Percentiles rank a stretch among this genome's conserved stretches.
phyloP scores from a whole-genome alignment of 2,888 invertebrate genomes.

The Strigamia maritima region DNA sequence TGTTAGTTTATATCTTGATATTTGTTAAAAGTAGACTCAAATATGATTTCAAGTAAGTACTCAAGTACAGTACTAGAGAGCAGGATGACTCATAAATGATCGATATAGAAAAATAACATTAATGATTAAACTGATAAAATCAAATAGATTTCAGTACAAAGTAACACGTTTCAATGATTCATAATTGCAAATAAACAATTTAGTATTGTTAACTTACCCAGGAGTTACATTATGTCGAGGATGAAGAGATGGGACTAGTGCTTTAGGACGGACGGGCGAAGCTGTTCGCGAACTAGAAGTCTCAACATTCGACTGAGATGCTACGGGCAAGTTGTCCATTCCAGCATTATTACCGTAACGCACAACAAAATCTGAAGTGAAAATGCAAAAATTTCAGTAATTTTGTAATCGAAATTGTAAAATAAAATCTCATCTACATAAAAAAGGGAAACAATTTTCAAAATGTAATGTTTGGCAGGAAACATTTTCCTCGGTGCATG shows the following conservation, averaged over 20 bases:
- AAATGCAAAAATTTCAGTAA: not conserved
- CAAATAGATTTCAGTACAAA: not conserved
- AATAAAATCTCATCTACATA: not conserved
- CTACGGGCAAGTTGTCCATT: slow-evolving; percentile 34
- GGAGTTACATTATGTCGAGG: slow-evolving; percentile 26
- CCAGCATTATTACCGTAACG: slow-evolving; percentile 20
- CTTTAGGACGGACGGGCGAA: slow-evolving; percentile 30
- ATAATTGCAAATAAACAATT: too few species aligned
- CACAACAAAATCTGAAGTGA: not conserved
- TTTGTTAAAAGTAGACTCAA: too few species aligned
- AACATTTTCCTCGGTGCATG: not conserved
- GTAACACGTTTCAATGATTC: not conserved
- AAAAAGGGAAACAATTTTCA: not conserved
- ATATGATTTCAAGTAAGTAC: too few species aligned
- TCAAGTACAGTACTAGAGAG: too few species aligned
- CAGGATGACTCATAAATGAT: not conserved
- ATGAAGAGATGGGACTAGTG: not conserved
- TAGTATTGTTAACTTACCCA: slow-evolving; percentile 18
- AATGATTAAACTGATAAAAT: not conserved
- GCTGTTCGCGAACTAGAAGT: not conserved
- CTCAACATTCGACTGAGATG: not conserved
- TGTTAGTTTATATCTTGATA: too few species aligned
- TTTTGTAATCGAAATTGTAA: too few species aligned
- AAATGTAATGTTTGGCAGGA: not conserved
- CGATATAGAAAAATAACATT: not conserved